Evolutionary conservation across 2,888 invertebrate genomes (phyloP).

Genomic region (Malacosoma neustria): DNA sequence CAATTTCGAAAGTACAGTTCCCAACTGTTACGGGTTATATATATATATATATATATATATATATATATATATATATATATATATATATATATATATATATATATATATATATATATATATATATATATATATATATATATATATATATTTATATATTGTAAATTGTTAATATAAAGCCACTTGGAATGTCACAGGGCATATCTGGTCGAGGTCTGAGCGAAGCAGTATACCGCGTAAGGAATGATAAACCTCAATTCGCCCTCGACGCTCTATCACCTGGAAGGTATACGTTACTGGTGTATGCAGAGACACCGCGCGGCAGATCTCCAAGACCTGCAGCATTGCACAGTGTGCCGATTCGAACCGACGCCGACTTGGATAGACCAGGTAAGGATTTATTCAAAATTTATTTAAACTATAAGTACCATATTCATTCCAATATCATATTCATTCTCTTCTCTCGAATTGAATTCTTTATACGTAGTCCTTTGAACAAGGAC

Average conservation of each 20-base stretch:
- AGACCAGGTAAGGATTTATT: slow-evolving; percentile 59
- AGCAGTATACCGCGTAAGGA: slow-evolving; percentile 77
- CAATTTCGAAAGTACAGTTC: too few species aligned
- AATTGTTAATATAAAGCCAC: not conserved
- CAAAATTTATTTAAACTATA: too few species aligned
- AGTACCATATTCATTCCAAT: too few species aligned
- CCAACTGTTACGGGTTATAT: too few species aligned
- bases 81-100: too few species aligned
- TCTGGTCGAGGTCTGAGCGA: slow-evolving; percentile 67
- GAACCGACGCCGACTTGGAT: slow-evolving; percentile 46
- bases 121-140: too few species aligned
- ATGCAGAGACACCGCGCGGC: slow-evolving; percentile 88
- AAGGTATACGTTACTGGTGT: slow-evolving; percentile 85
- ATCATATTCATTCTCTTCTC: too few species aligned
- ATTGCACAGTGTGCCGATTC: slow-evolving; percentile 76
- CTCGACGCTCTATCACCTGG: slow-evolving; percentile 84
- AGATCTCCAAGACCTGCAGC: slow-evolving; percentile 83
- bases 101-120: too few species aligned
- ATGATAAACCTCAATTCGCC: slow-evolving; percentile 80
- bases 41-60: too few species aligned
- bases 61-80: too few species aligned
- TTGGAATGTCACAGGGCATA: slow-evolving; percentile 36
- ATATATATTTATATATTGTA: slow-evolving; percentile 7
- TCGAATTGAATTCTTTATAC: too few species aligned
- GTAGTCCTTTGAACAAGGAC: too few species aligned